Conservation (phyloP, 2,113 vertebrate genomes). For the Dicrurus megarhynchus region DNA sequence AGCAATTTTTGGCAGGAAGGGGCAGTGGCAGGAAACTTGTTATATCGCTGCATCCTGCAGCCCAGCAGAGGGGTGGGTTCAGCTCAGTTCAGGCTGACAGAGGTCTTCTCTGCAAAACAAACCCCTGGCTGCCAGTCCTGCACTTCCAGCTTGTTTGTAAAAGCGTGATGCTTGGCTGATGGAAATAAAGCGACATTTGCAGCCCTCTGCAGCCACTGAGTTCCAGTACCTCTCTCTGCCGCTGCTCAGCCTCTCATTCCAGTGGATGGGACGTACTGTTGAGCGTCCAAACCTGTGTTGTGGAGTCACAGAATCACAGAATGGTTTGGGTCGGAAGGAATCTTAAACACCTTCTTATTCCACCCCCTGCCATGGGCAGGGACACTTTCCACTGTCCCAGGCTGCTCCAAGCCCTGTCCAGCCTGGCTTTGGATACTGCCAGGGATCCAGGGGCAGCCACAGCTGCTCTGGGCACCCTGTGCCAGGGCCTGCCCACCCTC, state of each 20-base stretch:
- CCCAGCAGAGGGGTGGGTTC: background rate
- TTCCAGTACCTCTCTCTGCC: too few species aligned
- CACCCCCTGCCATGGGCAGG: background rate
- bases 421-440: background rate
- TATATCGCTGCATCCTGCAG: background rate
- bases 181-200: fast-evolving
- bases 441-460: background rate
- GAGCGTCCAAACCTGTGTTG: fast-evolving
- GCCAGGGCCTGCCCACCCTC: background rate
- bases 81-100: background rate
- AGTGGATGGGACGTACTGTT: fast-evolving
- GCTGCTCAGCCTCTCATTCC: background rate
- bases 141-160: background rate
- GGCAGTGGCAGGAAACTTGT: background rate
- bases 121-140: background rate
- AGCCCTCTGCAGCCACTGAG: background rate
- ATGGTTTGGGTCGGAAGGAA: background rate
- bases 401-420: background rate
- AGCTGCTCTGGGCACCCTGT: background rate
- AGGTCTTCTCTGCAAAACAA: background rate
- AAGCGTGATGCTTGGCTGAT: fast-evolving
- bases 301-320: background rate
- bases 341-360: fast-evolving
- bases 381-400: background rate
- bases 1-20: background rate